Conservation (phyloP, 2,888 invertebrate genomes). For the Oeneis ivallda region DNA sequence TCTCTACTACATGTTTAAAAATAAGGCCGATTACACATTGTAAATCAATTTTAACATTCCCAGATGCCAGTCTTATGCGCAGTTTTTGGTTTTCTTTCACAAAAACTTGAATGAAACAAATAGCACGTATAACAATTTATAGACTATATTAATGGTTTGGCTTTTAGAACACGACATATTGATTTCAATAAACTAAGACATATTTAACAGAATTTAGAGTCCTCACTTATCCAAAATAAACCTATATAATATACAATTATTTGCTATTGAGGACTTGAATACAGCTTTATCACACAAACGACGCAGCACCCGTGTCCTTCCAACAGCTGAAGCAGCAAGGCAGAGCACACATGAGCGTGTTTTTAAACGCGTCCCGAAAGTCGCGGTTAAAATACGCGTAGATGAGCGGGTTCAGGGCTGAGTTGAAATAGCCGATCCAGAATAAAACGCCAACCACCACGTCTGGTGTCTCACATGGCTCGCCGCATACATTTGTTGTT, state of each 20-base stretch:
- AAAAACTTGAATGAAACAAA: not conserved
- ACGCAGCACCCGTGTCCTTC: slow-evolving; percentile 84
- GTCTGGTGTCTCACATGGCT: slow-evolving; percentile 90
- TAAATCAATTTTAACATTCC: too few species aligned
- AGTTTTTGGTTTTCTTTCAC: not conserved
- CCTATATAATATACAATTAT: not conserved
- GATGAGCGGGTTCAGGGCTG: slow-evolving; percentile 95
- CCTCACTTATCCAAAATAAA: slow-evolving; percentile 7
- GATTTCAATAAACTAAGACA: not conserved
- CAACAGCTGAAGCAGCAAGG: slow-evolving; percentile 90
- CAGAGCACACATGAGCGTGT: slow-evolving; percentile 91
- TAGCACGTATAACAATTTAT: not conserved
- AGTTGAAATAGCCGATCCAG: slow-evolving; percentile 99
- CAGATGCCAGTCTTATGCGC: too few species aligned
- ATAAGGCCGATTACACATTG: too few species aligned
- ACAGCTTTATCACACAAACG: slow-evolving; percentile 70
- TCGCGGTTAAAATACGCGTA: slow-evolving; percentile 98
- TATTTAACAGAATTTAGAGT: not conserved
- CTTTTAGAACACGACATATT: slow-evolving; percentile 1
- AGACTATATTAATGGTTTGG: not conserved
- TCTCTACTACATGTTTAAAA: too few species aligned
- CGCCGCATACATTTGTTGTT: slow-evolving; percentile 90
- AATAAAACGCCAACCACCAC: slow-evolving; percentile 94
- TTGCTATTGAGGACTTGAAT: not conserved
- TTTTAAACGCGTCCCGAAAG: slow-evolving; percentile 97